phyloP scores from a whole-genome alignment of 1,140 invertebrate genomes.

The Ceratoteleas bidentatus region DNA sequence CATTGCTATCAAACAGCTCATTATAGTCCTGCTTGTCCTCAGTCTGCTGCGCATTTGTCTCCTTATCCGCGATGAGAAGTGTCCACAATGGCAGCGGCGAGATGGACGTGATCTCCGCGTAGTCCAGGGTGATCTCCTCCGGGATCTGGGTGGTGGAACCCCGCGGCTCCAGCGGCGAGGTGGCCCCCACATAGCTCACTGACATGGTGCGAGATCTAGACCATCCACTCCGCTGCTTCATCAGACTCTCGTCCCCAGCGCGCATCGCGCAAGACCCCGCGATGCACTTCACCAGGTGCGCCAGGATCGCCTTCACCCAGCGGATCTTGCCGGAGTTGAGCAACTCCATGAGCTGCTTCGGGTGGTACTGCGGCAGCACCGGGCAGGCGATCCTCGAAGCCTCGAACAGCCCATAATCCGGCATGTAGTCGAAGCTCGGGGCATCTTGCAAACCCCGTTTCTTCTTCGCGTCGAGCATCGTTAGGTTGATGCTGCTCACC shows the following conservation, averaged over 20 bases:
- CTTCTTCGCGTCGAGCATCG: constrained; percentile 87
- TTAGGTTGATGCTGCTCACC: constrained; percentile 91
- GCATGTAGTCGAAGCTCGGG: constrained; percentile 88
- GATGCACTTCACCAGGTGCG: constrained; percentile 95
- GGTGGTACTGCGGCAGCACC: constrained; percentile 99
- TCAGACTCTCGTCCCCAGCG: constrained; percentile 85
- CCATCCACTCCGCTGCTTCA: constrained; percentile 84
- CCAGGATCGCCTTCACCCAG: constrained; percentile 98
- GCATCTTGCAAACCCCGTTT: constrained; percentile 84
- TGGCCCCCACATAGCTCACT: constrained; percentile 88
- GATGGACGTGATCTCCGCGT: constrained; percentile 97
- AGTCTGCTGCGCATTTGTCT: constrained; percentile 81
- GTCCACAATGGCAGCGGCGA: constrained; percentile 98
- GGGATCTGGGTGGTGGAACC: constrained; percentile 85
- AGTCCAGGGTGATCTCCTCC: constrained; percentile 95
- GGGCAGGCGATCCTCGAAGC: constrained; percentile 97
- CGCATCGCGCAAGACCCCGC: constrained; percentile 84
- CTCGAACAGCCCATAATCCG: constrained; percentile 97
- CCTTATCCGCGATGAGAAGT: constrained; percentile 95
- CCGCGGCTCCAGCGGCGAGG: constrained; percentile 82
- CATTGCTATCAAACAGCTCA: constrained; percentile 90
- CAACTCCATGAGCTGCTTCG: constrained; percentile 99
- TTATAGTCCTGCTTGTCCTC: constrained; percentile 88
- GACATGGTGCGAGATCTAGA: constrained; percentile 93
- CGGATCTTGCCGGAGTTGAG: constrained; percentile 98